phyloP scores from a whole-genome alignment of 2,797 vertebrate genomes.

The Ciconia nigra region DNA sequence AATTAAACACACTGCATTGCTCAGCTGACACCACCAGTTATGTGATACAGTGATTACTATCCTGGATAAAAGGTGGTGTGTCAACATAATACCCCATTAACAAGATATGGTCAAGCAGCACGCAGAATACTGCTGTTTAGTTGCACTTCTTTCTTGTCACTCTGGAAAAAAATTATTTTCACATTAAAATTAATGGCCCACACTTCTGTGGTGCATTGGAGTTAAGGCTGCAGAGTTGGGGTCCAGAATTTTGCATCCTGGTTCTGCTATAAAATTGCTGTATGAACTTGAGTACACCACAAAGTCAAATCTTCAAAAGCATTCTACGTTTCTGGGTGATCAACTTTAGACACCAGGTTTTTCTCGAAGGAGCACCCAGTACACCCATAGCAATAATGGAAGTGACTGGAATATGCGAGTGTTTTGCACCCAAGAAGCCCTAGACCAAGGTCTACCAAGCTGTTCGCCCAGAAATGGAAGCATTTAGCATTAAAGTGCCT shows the following conservation, averaged over 20 bases:
- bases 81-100: not conserved
- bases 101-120: not conserved
- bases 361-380: not conserved
- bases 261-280: not conserved
- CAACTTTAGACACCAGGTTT: not conserved
- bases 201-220: no score
- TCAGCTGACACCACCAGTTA: not conserved
- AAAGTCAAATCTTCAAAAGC: not conserved
- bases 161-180: not conserved
- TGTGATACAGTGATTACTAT: not conserved
- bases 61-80: not conserved
- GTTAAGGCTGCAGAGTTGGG: not conserved
- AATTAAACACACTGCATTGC: not conserved
- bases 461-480: not conserved
- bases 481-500: not conserved
- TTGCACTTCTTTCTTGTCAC: not conserved
- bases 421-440: not conserved
- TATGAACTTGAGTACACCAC: not conserved
- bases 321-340: not conserved
- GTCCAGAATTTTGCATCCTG: not conserved
- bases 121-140: not conserved
- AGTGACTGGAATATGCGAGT: not conserved
- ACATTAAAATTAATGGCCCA: not conserved
- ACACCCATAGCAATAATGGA: not conserved
- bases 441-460: not conserved